Evolutionary conservation across 2,113 vertebrate species (phyloP), one percentile per base, ranked within the genome.

Genomic region (Falco punctatus): DNA sequence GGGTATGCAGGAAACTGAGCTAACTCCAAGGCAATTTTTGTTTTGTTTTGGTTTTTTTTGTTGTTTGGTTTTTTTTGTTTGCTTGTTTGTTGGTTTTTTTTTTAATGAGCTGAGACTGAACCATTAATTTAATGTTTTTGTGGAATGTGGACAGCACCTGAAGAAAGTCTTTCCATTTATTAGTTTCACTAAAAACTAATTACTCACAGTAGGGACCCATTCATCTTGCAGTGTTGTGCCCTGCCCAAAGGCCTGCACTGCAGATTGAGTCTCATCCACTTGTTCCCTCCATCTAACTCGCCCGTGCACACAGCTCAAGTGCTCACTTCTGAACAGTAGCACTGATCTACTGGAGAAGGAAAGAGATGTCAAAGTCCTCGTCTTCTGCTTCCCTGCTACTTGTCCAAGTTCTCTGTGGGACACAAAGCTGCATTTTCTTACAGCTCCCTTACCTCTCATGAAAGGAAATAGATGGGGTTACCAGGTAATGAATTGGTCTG

Each of bases 281-380:
- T 40, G 6, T 67, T 64, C 16, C 10, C 22, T 61, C n/a, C 32
- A 35, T 23, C 30, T 58, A 33, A 44, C 10, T 24, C 51, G 49
- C 33, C 0, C 0, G 17, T 46, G 10, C 46, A 55, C 1, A 1
- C 51, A 83, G 30, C 10, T 22, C 12, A 57, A 55, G 12, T 51
- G 77, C 64, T 89, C 28, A 42, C 15, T 72, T 23, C n/a, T 77
- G 55, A 61, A 55, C 15, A n/a, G 46, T 12, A 44, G 11, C 6
- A 28, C 18, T 70, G 54, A 32, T 70, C 59, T 78, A 42, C 1
- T 52, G 40, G 16, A 3, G 15, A 81, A 12, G 11, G 23, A 70
- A 87, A 73, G 13, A 90, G 69, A 42, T 16, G 5, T 59, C 30
- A 16, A 52, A 57, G 33, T 72, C 32, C 48, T 77, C 1, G 0